Conservation (phyloP, 37 sponge, comb jelly and placozoan genomes). For the Corticium candelabrum region DNA sequence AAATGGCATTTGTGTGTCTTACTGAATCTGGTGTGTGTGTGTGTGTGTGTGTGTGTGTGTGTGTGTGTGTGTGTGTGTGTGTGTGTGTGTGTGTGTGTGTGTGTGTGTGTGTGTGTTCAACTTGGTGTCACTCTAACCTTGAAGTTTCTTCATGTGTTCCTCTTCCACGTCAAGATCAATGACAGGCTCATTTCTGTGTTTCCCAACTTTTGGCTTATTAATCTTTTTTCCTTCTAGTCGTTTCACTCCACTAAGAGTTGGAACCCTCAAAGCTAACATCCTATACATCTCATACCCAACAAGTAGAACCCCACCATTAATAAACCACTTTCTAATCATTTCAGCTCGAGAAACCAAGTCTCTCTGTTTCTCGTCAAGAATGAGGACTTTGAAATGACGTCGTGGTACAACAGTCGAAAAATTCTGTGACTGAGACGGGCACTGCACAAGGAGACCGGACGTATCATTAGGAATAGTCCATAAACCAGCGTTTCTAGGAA, state of each 20-base stretch:
- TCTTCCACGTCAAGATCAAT: constrained; percentile 76
- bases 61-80: too few relatives aligned
- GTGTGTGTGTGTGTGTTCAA: background rate
- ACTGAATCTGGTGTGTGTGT: background rate
- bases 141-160: constrained; percentile 57
- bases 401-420: too few relatives aligned
- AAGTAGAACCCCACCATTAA: constrained; percentile 77
- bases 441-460: too few relatives aligned
- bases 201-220: background rate
- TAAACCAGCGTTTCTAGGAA: constrained; percentile 40
- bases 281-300: constrained; percentile 96
- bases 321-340: constrained; percentile 53
- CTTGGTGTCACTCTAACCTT: background rate
- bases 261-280: constrained; percentile 58
- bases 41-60: too few relatives aligned
- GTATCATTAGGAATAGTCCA: too few relatives aligned
- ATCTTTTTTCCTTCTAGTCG: constrained; percentile 58
- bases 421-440: too few relatives aligned
- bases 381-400: constrained; percentile 48
- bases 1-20: background rate
- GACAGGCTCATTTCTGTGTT: background rate
- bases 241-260: constrained; percentile 73
- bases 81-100: too few relatives aligned
- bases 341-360: constrained; percentile 60
- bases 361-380: constrained; percentile 47